Evolutionary conservation across 2,888 invertebrate genomes (phyloP), one percentile per base, ranked within the genome.

Genomic region (Tridacna gigas): DNA sequence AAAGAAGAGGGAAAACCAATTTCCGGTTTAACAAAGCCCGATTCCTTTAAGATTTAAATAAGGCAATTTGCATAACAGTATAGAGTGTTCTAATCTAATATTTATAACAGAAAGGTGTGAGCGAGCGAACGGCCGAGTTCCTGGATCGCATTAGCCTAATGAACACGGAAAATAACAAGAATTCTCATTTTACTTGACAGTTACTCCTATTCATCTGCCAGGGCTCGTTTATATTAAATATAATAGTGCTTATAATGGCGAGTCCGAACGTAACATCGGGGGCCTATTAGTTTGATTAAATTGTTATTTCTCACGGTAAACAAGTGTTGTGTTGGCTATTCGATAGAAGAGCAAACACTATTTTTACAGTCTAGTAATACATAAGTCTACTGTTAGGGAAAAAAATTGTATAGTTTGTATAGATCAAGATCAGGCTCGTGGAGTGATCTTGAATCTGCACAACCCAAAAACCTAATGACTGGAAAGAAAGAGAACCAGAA

Each of bases 31-130:
- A n/a, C 60, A n/a, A n/a, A 3, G 20, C 60, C 60, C 9, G 60
- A 60, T 60, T 60, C n/a, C 60, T 20, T n/a, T 60, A 18, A 20
- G 60, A 60, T 60, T 60, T 60, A n/a, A 60, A 60, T 60, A 60
- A 60, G 37, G 37, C 37, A 69, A 47, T 69, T 69, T 47, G 28
- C 69, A 69, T 69, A 69, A 69, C 69, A 47, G 69, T 47, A 28
- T 28, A 37, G 20, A 69, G 28, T 25, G 37, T 47, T 47, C 69
- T 69, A 69, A 69, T 28, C 28, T 47, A 69, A 69, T 69, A 69
- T 45, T 45, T 47, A 47, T 69, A 69, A 69, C 69, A 45, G 28
- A 28, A 18, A 69, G n/a, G 25, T 69, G n/a, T 11, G 18, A 28
- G 25, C 45, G 47, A 47, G 28, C n/a, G 25, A 65, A 25, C 13